Base-by-base conservation (phyloP, 2,797 vertebrate species). In the Nothura maculosa region DNA sequence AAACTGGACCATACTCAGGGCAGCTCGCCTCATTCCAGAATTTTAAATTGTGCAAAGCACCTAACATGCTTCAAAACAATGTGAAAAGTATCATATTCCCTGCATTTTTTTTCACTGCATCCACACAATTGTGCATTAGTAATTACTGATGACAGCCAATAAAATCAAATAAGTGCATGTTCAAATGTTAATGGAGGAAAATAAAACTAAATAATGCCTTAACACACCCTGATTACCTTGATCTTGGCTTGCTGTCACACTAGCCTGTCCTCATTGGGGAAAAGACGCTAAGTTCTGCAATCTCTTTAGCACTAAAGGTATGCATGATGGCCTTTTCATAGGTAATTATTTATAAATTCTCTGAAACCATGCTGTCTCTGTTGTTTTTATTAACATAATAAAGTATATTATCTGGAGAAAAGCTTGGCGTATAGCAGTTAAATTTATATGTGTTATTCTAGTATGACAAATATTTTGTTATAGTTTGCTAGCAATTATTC, bases 381-480 rank as follows among this genome's bases (percentile, higher is more conserved):
- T 84, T 92, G 78, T 79, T 95, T 95, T 94, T 95, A 95, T 94
- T 95, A 90, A 88, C 52, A n/a, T 72, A 92, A 85, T 96, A 92
- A 94, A 93, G 75, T 83, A 94, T 77, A 94, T 93, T 90, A 76
- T 81, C 85, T 78, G 81, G 90, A 96, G 93, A 82, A 94, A 96
- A 96, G 21, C 77, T 77, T 30, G 74, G 57, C 91, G 73, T 80
- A 93, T 83, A 91, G 95, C 87, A 87, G 76, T 95, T 96, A 95
- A 93, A 96, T 96, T 95, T 96, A 93, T 96, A 95, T 92, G 90
- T 92, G 92, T 93, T 96, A 89, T 92, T 93, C 91, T 85, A 93
- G 88, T 86, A 94, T 69, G 89, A 92, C 92, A 97, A 97, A 96
- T 97, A 96, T 97, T 97, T 97, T 95, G 92, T 96, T 96, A 81